These are phyloP conservation scores for Gnathonemus longibarbis DNA, from an alignment of 2,113 vertebrate genomes.

Conservation along the genomic window DNA sequence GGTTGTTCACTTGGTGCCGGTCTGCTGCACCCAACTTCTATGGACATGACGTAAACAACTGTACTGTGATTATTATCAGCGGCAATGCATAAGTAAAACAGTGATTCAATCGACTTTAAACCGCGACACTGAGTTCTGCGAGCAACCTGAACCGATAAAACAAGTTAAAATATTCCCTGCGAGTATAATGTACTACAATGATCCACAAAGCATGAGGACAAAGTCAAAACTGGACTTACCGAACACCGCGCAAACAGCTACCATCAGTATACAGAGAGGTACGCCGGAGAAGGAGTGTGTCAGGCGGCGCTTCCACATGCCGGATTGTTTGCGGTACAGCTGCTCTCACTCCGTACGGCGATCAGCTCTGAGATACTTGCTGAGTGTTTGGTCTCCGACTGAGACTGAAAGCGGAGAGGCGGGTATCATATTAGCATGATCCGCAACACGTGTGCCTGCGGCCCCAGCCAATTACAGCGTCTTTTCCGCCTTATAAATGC, in stretches of 20 bases:
- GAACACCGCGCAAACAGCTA: constrained; percentile 32
- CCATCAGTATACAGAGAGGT: constrained; percentile 39
- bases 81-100: neutral
- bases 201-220: neutral
- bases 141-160: neutral
- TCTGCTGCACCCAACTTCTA: neutral
- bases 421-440: constrained; percentile 18
- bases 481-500: constrained; percentile 33
- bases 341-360: neutral
- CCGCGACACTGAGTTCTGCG: neutral
- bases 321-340: neutral
- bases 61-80: neutral
- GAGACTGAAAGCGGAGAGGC: neutral
- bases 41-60: neutral
- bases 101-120: neutral
- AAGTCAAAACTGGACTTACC: constrained; percentile 41
- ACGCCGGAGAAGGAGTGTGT: constrained; percentile 39
- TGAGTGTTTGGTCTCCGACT: neutral
- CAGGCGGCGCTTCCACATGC: constrained; percentile 44
- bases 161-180: neutral
- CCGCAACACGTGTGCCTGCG: constrained; percentile 48
- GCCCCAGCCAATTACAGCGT: constrained; percentile 47
- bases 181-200: neutral
- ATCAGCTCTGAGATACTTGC: neutral
- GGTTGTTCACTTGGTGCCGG: neutral